Conservation (phyloP, 2,113 vertebrate species). For the Empidonax alnorum region DNA sequence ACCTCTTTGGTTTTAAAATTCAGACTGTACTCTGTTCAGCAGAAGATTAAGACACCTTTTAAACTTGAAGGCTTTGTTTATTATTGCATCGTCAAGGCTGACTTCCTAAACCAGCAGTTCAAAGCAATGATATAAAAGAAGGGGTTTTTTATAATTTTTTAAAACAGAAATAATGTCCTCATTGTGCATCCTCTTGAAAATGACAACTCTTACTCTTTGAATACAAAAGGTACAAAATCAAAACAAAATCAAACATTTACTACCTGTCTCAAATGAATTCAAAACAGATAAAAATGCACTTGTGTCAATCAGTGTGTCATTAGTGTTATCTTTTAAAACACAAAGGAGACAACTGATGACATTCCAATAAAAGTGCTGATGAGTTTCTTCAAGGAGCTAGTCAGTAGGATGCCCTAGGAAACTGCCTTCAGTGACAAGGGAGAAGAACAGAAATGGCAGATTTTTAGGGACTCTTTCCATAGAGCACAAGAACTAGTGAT, state of each 20-base stretch:
- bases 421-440: not conserved
- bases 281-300: not conserved
- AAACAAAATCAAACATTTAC: not conserved
- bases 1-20: constrained; percentile 27
- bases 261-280: not conserved
- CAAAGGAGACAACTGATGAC: not conserved
- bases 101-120: constrained; percentile 5
- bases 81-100: not conserved
- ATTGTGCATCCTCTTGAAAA: not conserved
- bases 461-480: not conserved
- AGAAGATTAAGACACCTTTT: constrained; percentile 5
- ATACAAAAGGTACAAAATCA: not conserved
- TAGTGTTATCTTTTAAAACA: not conserved
- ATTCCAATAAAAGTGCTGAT: not conserved
- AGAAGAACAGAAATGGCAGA: not conserved
- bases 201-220: not conserved
- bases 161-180: not conserved
- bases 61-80: not conserved
- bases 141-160: not conserved
- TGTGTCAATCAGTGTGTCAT: accelerated
- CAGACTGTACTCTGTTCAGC: not conserved
- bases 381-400: not conserved
- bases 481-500: not conserved
- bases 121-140: not conserved
- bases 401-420: not conserved